Percentiles rank a stretch among this genome's conserved stretches.
Conservation (phyloP, 2,113 vertebrate species). For the Salvelinus fontinalis region DNA sequence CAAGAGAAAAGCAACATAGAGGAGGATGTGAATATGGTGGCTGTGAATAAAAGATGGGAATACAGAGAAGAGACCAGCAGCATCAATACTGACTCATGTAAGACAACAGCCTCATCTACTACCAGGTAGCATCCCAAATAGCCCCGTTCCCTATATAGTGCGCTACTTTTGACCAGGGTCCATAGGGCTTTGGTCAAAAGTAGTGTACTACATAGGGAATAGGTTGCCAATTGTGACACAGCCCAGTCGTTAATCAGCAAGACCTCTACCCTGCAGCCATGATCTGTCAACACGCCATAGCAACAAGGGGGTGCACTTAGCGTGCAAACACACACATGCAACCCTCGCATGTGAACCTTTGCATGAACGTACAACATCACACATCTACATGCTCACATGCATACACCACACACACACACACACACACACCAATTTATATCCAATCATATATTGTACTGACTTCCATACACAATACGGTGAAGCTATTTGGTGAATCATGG, state of each 20-base stretch:
- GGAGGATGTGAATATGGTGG: conserved; percentile 5
- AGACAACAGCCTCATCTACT: conserved; percentile 5
- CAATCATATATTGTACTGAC: not conserved
- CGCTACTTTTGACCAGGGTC: too few relatives aligned
- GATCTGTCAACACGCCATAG: conserved; percentile 21
- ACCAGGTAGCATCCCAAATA: not conserved
- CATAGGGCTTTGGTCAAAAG: too few relatives aligned
- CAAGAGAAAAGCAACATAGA: conserved; percentile 51
- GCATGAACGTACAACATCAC: not conserved
- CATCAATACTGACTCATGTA: conserved; percentile 7
- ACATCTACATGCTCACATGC: not conserved
- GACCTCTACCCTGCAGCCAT: conserved; percentile 9
- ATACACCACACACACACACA: not conserved
- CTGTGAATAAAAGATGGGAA: conserved; percentile 13
- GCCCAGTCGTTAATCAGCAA: conserved; percentile 13
- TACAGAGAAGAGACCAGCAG: not conserved
- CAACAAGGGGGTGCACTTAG: conserved; percentile 5
- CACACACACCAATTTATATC: not conserved
- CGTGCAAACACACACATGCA: not conserved
- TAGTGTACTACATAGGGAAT: too few relatives aligned
- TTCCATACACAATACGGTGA: too few relatives aligned
- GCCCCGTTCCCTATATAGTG: too few relatives aligned
- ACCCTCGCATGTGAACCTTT: too few relatives aligned
- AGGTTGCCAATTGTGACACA: not conserved
- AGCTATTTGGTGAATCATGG: too few relatives aligned